phyloP scores from a whole-genome alignment of 2,113 vertebrate genomes.

The Murina feae region DNA sequence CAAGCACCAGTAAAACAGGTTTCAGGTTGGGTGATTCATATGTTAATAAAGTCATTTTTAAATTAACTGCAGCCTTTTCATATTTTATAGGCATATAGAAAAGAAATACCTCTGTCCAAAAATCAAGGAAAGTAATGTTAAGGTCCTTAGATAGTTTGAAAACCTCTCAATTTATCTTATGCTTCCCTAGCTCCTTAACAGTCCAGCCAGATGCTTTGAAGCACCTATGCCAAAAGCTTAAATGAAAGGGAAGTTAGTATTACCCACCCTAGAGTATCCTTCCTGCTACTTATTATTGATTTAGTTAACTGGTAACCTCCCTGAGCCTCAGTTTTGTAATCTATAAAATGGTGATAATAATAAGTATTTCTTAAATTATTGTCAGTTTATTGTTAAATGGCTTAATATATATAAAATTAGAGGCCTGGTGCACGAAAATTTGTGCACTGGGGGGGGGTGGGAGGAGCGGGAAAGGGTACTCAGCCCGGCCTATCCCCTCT shows the following conservation, averaged over 20 bases:
- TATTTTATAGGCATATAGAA: neutral
- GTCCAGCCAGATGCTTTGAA: neutral
- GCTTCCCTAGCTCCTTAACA: neutral
- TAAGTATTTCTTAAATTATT: neutral
- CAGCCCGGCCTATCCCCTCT: too few relatives aligned
- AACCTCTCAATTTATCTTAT: neutral
- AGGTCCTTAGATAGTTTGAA: neutral
- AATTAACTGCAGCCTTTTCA: neutral
- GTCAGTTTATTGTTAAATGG: neutral
- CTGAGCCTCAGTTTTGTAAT: constrained; percentile 1
- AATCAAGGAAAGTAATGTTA: neutral
- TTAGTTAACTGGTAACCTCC: neutral
- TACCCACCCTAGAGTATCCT: neutral
- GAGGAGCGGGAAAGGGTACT: too few relatives aligned
- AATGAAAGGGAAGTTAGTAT: neutral
- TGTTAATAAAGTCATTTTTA: constrained; percentile 2
- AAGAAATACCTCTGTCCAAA: neutral
- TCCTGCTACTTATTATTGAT: constrained; percentile 27
- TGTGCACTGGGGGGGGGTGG: too few relatives aligned
- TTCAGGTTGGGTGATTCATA: neutral
- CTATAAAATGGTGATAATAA: neutral
- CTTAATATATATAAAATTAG: neutral
- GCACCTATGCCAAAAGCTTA: neutral
- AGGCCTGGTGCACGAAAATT: too few relatives aligned
- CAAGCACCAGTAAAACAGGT: constrained; percentile 28